A percentile compares a stretch with the other conserved stretches of the same genome.
phyloP scores from a whole-genome alignment of 2,113 vertebrate species.

The Antechinus flavipes region DNA sequence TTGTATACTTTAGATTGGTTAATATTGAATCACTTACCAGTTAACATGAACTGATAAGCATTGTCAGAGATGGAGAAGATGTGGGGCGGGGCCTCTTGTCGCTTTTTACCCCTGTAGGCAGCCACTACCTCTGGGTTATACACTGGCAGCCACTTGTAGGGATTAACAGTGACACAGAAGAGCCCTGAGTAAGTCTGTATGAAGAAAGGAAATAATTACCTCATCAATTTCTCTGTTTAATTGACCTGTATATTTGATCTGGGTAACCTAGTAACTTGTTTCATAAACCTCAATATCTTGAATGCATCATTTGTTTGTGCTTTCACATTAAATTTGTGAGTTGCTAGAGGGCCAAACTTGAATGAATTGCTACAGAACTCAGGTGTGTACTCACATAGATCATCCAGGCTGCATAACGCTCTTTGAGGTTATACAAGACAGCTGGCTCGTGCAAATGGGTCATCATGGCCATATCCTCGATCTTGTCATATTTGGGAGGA shows the following conservation, averaged over 20 bases:
- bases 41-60: conserved; percentile 83
- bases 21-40: conserved; percentile 71
- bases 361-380: background rate
- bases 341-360: background rate
- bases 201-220: conserved; percentile 9
- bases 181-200: conserved; percentile 91
- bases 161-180: conserved; percentile 92
- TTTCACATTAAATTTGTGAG: background rate
- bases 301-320: background rate
- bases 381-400: conserved; percentile 80
- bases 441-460: conserved; percentile 89
- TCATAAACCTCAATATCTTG: background rate
- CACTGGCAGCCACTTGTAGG: conserved; percentile 91
- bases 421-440: conserved; percentile 85
- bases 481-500: conserved; percentile 90
- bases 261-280: background rate
- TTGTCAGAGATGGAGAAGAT: conserved; percentile 86
- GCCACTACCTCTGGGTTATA: conserved; percentile 81
- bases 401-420: conserved; percentile 85
- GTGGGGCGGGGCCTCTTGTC: conserved; percentile 83
- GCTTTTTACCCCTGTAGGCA: conserved; percentile 82
- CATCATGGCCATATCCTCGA: conserved; percentile 93
- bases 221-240: background rate
- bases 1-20: background rate
- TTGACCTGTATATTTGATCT: background rate